Conservation (phyloP, 2,888 invertebrate species). For the Machimus rusticus region DNA sequence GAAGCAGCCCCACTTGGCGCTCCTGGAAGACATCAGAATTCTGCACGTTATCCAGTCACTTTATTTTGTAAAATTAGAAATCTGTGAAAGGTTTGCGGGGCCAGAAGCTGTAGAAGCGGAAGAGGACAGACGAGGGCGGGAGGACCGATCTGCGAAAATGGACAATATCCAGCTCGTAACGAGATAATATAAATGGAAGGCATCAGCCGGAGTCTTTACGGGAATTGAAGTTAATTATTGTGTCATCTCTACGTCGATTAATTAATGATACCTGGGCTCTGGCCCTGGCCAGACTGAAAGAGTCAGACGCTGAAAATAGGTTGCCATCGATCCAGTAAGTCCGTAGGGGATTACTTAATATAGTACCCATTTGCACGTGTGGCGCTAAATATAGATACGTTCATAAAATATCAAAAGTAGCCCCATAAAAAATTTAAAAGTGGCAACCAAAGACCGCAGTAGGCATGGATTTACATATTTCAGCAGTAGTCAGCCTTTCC, state of each 20-base stretch:
- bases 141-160: neutral
- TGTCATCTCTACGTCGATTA: neutral
- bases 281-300: neutral
- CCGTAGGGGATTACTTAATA: neutral
- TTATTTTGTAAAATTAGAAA: neutral
- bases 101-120: neutral
- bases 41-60: neutral
- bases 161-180: neutral
- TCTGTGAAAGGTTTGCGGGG: neutral
- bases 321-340: neutral
- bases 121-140: neutral
- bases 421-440: neutral
- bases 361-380: neutral
- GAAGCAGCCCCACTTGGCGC: neutral
- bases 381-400: neutral
- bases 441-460: neutral
- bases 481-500: neutral
- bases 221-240: neutral
- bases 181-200: neutral
- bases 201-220: neutral
- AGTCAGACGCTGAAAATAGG: neutral
- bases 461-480: neutral
- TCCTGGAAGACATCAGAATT: neutral
- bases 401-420: neutral
- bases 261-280: neutral